Evolutionary conservation across 2,888 invertebrate species (phyloP), one percentile per base, ranked within the genome.

Genomic region (Chrysotoxum bicinctum): DNA sequence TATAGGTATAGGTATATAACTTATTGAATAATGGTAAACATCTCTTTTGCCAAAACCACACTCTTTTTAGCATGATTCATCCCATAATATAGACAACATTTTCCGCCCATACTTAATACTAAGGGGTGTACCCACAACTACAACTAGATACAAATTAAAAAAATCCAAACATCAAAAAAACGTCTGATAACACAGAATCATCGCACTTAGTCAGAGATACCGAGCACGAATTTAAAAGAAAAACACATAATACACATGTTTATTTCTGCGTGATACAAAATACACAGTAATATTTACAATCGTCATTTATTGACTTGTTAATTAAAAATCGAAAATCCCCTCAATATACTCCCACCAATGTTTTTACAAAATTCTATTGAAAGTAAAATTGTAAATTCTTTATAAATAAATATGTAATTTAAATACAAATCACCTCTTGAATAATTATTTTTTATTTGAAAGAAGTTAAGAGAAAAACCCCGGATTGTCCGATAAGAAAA

Each of bases 261-360:
- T 45, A 40, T n/a, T 23, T 64, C 0, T 30, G 14, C 8, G 14
- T 12, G 10, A 54, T 16, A 32, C 10, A 16, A 26, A 10, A 45
- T 43, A 68, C 43, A 54, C 35, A 69, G n/a, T 32, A 64, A 48
- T 43, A 30, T 43, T 21, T 23, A 73, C 16, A 54, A 45, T 43
- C 50, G 66, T 73, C 48, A 70, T 37, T 19, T 64, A 56, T 54
- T 69, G 62, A 64, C 56, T 37, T 76, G 76, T 64, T 76, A 75
- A 76, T 81, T 81, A 81, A 70, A 66, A 40, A 52, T 32, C 19
- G 14, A 52, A 72, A 81, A 70, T 64, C 56, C 81, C 78, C 70
- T 60, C 10, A 45, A 35, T n/a, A 50, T 60, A 70, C 32, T 73
- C 48, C 48, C 35, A 37, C 43, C 52, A 19, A 35, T 43, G 5